Conservation (phyloP, 2,888 invertebrate species). For the Spodoptera littoralis region DNA sequence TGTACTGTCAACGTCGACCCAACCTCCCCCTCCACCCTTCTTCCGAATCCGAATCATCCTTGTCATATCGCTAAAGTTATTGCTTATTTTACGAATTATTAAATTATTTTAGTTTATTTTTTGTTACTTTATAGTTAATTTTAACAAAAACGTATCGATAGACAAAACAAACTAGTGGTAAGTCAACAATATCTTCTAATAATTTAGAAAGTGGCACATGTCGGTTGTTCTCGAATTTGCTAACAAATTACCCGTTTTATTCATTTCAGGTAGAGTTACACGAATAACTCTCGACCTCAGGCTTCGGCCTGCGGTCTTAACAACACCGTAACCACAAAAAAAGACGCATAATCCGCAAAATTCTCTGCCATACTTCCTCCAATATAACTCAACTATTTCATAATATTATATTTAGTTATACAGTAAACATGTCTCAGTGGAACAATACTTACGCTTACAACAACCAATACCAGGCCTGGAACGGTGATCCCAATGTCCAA, state of each 20-base stretch:
- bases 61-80: conserved; percentile 75
- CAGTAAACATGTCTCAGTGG: conserved; percentile 82
- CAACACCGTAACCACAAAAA: conserved; percentile 54
- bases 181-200: conserved; percentile 56
- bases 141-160: conserved; percentile 59
- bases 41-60: conserved; percentile 76
- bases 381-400: conserved; percentile 63
- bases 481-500: conserved; percentile 74
- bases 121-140: conserved; percentile 70
- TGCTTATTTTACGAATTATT: conserved; percentile 74
- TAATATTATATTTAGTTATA: conserved; percentile 56
- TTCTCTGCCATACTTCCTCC: conserved; percentile 45
- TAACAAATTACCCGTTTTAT: conserved; percentile 57
- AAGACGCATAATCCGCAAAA: conserved; percentile 54
- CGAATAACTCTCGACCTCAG: conserved; percentile 69
- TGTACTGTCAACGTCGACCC: conserved; percentile 68
- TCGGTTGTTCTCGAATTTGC: conserved; percentile 62
- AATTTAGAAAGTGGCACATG: conserved; percentile 71
- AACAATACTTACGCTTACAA: conserved; percentile 82
- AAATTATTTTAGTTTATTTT: conserved; percentile 82
- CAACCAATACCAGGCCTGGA: conserved; percentile 81
- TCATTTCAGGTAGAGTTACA: conserved; percentile 69
- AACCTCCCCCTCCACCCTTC: conserved; percentile 60
- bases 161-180: conserved; percentile 69
- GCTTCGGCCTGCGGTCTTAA: conserved; percentile 84